Evolutionary conservation across 2,113 vertebrate genomes (phyloP), one percentile per base, ranked within the genome.

Genomic region (Poeciliopsis prolifica): DNA sequence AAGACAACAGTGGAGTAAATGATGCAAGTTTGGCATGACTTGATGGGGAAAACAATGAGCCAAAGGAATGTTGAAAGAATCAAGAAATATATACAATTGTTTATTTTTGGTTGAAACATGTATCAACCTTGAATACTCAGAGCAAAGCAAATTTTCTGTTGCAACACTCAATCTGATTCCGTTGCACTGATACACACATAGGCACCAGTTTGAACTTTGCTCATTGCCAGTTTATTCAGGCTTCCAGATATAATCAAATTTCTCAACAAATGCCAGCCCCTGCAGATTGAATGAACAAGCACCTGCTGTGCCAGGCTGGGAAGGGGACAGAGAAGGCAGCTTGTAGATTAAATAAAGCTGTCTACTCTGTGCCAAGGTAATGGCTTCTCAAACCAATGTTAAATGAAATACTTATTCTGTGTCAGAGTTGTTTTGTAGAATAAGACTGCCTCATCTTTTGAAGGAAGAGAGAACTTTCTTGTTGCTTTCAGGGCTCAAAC

Each of bases 261-360:
- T 74, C 72, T 65, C 12, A 30, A 84, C 65, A 83, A 71, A 40
- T 84, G 89, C 87, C 89, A 92, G 79, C 71, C 81, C 74, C 77
- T 83, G 72, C 89, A 90, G 89, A 89, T 88, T 90, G 88, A 89
- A 90, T 84, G 87, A 90, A 85, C 91, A 90, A 84, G 84, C 86
- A 84, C 86, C 86, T 83, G 90, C 87, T 93, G 89, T 91, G 90
- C 88, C 86, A 87, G 85, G 79, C 86, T 86, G 85, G 80, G 84
- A 90, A 78, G 73, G 75, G 72, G 89, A 88, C 83, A 68, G 82
- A 74, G 77, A 86, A 90, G 88, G 91, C 87, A 93, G 90, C 87
- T 89, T 90, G 91, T 73, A 91, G 90, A 91, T 93, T 92, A 92
- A 92, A 93, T 93, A 92, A 92, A 92, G 85, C 89, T 88, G 91